Evolutionary conservation across 2,797 vertebrate species (phyloP).

Genomic region (Sarcophilus harrisii): DNA sequence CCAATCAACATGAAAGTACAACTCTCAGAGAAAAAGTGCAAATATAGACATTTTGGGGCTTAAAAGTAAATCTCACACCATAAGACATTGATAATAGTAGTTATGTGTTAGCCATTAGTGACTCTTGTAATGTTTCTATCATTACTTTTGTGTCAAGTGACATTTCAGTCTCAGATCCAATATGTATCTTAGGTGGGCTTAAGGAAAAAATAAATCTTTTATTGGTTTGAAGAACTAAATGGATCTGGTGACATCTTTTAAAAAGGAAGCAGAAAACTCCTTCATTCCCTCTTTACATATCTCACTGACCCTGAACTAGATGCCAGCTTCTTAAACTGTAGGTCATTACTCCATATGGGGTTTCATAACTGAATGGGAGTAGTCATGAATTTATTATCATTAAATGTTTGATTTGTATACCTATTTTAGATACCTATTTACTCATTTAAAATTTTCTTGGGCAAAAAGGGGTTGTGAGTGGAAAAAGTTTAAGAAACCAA

Average conservation of each 20-base stretch:
- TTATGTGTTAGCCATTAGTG: background rate
- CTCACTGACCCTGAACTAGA: background rate
- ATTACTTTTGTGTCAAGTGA: background rate
- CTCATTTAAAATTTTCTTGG: too few species aligned
- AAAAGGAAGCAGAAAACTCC: background rate
- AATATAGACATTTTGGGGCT: background rate
- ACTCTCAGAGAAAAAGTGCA: background rate
- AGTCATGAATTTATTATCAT: too few species aligned
- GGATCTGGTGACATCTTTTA: background rate
- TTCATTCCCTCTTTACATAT: background rate
- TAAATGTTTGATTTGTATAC: too few species aligned
- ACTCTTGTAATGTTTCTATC: background rate
- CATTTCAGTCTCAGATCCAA: background rate
- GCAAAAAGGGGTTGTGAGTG: too few species aligned
- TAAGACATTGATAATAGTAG: background rate
- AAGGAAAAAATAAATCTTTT: background rate
- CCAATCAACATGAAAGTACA: background rate
- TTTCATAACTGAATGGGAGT: too few species aligned
- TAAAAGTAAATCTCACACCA: background rate
- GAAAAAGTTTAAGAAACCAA: too few species aligned
- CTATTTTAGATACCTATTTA: too few species aligned
- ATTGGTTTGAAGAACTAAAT: background rate
- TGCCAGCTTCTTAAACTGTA: too few species aligned
- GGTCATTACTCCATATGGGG: too few species aligned
- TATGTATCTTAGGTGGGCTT: background rate